phyloP scores from a whole-genome alignment of 2,888 invertebrate species.

The Ischnura elegans region DNA sequence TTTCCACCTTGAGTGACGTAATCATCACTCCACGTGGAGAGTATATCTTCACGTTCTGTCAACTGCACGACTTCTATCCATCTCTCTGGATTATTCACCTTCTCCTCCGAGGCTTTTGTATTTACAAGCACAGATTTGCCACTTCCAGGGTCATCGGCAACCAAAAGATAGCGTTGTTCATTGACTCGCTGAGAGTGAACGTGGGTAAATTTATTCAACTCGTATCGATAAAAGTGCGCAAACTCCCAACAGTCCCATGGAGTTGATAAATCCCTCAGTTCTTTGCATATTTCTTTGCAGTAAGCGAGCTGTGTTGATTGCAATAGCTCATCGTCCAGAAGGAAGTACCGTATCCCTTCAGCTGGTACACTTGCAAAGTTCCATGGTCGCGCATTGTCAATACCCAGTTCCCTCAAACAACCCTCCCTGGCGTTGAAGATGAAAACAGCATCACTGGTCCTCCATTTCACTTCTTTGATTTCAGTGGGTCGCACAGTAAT shows the following conservation, averaged over 20 bases:
- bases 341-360: background rate
- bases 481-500: no score
- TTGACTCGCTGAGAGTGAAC: background rate
- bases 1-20: background rate
- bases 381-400: no score
- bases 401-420: no score
- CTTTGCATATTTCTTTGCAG: background rate
- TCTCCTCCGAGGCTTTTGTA: background rate
- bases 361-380: no score
- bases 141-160: background rate
- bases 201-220: background rate
- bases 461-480: no score
- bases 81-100: background rate
- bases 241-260: background rate
- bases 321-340: background rate
- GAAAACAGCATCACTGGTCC: no score
- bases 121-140: background rate
- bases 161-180: background rate
- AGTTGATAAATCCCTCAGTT: background rate
- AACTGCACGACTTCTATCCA: background rate
- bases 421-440: no score
- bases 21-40: background rate
- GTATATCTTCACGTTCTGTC: background rate
- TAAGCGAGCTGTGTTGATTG: fast-evolving
- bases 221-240: background rate